phyloP scores from a whole-genome alignment of 2,113 vertebrate species.

The Ariopsis seemanni region DNA sequence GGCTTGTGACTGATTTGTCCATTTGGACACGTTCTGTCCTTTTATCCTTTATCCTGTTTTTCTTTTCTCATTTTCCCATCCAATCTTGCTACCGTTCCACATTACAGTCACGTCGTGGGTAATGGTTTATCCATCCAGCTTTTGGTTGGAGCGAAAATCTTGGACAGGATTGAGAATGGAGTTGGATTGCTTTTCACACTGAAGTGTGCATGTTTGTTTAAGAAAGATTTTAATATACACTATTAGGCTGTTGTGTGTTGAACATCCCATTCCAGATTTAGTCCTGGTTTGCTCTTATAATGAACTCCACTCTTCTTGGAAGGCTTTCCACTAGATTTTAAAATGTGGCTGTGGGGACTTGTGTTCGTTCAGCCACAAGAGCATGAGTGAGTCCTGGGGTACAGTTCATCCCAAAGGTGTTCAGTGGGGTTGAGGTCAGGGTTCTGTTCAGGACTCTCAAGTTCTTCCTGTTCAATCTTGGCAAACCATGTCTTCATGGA shows the following conservation, averaged over 20 bases:
- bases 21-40: constrained; percentile 38
- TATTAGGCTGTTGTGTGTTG: background rate
- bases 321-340: no score
- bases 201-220: constrained; percentile 7
- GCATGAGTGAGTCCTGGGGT: no score
- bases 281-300: no score
- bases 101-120: constrained; percentile 59
- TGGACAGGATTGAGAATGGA: constrained; percentile 3
- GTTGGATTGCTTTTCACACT: background rate
- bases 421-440: no score
- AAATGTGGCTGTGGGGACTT: no score
- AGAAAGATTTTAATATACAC: background rate
- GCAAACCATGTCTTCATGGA: no score
- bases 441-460: no score
- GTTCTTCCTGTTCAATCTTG: no score
- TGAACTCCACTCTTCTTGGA: no score
- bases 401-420: no score
- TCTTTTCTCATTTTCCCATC: constrained; percentile 27
- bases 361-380: no score
- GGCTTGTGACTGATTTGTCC: constrained; percentile 58
- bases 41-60: constrained; percentile 24
- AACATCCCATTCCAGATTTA: background rate
- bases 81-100: constrained; percentile 59
- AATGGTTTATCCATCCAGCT: constrained; percentile 52
- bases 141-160: background rate